Evolutionary conservation across 2,888 invertebrate genomes (phyloP).

Genomic region (Trissolcus japonicus): DNA sequence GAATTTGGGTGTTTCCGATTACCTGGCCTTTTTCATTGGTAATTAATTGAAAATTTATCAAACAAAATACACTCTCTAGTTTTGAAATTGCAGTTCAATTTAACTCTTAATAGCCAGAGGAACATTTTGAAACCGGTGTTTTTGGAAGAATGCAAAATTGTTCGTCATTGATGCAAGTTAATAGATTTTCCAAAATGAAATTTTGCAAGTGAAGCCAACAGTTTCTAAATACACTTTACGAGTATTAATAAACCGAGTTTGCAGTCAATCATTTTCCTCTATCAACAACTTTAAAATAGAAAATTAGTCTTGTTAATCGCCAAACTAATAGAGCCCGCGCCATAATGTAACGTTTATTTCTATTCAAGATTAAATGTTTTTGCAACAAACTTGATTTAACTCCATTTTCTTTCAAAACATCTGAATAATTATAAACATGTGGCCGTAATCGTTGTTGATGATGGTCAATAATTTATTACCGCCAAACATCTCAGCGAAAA

Average conservation of each 20-base stretch:
- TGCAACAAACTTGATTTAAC: not conserved
- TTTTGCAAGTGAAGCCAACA: not conserved
- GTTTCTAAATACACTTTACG: conserved; percentile 4
- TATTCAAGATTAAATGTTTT: not conserved
- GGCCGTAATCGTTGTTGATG: too few relatives aligned
- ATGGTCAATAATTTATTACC: not conserved
- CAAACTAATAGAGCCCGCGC: conserved; percentile 11
- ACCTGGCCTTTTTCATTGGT: conserved; percentile 83
- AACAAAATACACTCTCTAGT: too few relatives aligned
- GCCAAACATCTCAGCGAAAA: not conserved
- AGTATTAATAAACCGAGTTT: conserved; percentile 8
- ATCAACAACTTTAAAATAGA: conserved; percentile 23
- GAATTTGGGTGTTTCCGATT: conserved; percentile 83
- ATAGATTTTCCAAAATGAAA: not conserved
- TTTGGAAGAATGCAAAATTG: not conserved
- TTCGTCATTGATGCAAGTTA: not conserved
- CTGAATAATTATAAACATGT: not conserved
- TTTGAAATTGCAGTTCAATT: too few relatives aligned
- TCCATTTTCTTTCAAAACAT: not conserved
- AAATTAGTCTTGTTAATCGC: conserved; percentile 15
- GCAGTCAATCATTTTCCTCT: not conserved
- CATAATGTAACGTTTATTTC: not conserved
- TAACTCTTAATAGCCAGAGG: too few relatives aligned
- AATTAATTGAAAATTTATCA: conserved; percentile 13
- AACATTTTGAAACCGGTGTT: too few relatives aligned